Conservation (phyloP, 1,140 invertebrate genomes). For the Drosophila seguyi region DNA sequence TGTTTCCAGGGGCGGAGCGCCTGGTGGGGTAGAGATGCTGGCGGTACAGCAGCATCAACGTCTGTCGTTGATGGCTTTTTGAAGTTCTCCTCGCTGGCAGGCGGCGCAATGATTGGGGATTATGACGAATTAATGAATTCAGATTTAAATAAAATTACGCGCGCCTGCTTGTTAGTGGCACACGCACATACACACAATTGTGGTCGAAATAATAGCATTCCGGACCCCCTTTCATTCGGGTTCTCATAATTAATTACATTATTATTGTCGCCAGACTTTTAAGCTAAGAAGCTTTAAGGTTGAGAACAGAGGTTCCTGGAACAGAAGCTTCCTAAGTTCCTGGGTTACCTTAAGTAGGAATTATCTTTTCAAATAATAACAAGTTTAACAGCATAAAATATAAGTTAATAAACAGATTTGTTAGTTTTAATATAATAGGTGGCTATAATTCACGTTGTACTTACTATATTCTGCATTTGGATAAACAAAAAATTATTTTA, state of each 20-base stretch:
- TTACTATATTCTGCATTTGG: too few relatives aligned
- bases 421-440: too few relatives aligned
- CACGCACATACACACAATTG: slow-evolving; percentile 36
- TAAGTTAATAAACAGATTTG: background rate
- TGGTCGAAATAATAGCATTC: slow-evolving; percentile 29
- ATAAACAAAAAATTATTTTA: background rate
- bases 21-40: slow-evolving; percentile 1
- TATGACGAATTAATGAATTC: slow-evolving; percentile 85
- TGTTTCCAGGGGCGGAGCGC: background rate
- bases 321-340: background rate
- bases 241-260: slow-evolving; percentile 14
- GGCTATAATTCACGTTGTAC: too few relatives aligned
- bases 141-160: slow-evolving; percentile 84
- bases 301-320: background rate
- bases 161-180: slow-evolving; percentile 75
- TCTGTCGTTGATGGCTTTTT: slow-evolving; percentile 84
- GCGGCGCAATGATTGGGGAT: slow-evolving; percentile 81
- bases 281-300: background rate
- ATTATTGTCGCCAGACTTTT: slow-evolving; percentile 6
- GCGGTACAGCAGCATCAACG: slow-evolving; percentile 49
- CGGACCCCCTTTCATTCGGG: background rate
- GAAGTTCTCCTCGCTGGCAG: slow-evolving; percentile 67
- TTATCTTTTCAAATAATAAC: background rate
- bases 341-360: background rate
- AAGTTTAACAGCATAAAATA: background rate